A percentile compares a stretch with the other conserved stretches of the same genome.
Conservation (phyloP, 2,888 invertebrate species). For the Eupithecia exiguata region DNA sequence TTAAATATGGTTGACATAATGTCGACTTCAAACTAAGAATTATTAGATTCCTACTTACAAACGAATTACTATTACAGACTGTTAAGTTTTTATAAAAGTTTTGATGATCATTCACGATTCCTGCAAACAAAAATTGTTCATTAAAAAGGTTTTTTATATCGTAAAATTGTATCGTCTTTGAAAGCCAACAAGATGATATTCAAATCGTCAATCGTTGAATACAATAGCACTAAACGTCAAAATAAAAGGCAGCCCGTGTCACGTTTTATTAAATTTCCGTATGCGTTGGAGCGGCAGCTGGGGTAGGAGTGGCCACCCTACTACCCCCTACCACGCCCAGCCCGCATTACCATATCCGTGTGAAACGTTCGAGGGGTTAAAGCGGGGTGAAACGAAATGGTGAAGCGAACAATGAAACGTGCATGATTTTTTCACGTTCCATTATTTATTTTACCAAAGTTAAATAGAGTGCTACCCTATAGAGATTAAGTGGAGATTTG, state of each 20-base stretch:
- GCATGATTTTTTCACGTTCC: constrained; percentile 72
- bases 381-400: background rate
- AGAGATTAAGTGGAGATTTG: constrained; percentile 72
- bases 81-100: background rate
- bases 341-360: constrained; percentile 70
- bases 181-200: constrained; percentile 29
- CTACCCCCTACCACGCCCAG: constrained; percentile 68
- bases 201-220: constrained; percentile 35
- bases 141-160: too few relatives aligned
- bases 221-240: constrained; percentile 44
- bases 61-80: background rate
- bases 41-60: background rate
- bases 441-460: constrained; percentile 68
- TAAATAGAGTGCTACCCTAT: constrained; percentile 71
- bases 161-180: constrained; percentile 17
- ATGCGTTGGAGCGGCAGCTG: constrained; percentile 68
- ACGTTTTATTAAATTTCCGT: constrained; percentile 69
- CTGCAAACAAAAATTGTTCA: too few relatives aligned
- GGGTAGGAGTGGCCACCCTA: constrained; percentile 64
- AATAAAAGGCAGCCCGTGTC: constrained; percentile 55
- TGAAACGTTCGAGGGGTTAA: constrained; percentile 75
- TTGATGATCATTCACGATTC: background rate
- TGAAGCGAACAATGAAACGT: constrained; percentile 67
- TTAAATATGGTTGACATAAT: background rate
- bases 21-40: background rate